Conservation (phyloP, 1,140 invertebrate genomes). For the Halotydeus destructor region DNA sequence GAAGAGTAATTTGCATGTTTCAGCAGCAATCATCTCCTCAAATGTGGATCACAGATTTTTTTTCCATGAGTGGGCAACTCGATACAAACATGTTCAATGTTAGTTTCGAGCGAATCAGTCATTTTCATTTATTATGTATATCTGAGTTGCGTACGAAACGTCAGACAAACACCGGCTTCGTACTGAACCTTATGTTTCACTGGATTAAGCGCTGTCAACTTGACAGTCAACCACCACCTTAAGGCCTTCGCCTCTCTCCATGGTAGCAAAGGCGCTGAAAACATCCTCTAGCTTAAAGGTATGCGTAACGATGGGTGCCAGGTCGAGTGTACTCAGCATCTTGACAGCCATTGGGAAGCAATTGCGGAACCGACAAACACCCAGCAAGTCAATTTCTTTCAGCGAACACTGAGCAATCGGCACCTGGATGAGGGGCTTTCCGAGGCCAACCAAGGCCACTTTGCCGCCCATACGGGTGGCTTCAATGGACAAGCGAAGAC, state of each 20-base stretch:
- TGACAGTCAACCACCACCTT: constrained; percentile 59
- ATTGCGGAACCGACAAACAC: constrained; percentile 75
- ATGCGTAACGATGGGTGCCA: constrained; percentile 75
- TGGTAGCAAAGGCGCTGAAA: constrained; percentile 61
- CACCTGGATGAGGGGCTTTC: constrained; percentile 47
- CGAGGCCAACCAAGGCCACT: constrained; percentile 64
- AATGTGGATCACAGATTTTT: too few relatives aligned
- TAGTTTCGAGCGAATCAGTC: too few relatives aligned
- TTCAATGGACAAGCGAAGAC: constrained; percentile 47
- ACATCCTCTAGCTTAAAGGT: constrained; percentile 65
- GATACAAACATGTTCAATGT: too few relatives aligned
- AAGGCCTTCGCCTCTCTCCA: constrained; percentile 44
- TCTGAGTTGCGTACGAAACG: too few relatives aligned
- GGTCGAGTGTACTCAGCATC: constrained; percentile 44
- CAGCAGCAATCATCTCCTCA: too few relatives aligned
- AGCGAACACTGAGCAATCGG: constrained; percentile 55
- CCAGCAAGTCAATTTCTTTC: constrained; percentile 70
- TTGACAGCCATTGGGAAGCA: constrained; percentile 32
- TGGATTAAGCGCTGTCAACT: too few relatives aligned
- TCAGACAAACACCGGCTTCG: too few relatives aligned
- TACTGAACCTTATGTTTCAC: too few relatives aligned
- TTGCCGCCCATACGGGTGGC: constrained; percentile 40
- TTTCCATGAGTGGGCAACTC: too few relatives aligned
- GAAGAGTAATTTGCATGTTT: too few relatives aligned
- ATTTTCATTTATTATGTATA: too few relatives aligned